Evolutionary conservation across 2,113 vertebrate species (phyloP), one percentile per base, ranked within the genome.

Genomic region (Pleuronectes platessa): DNA sequence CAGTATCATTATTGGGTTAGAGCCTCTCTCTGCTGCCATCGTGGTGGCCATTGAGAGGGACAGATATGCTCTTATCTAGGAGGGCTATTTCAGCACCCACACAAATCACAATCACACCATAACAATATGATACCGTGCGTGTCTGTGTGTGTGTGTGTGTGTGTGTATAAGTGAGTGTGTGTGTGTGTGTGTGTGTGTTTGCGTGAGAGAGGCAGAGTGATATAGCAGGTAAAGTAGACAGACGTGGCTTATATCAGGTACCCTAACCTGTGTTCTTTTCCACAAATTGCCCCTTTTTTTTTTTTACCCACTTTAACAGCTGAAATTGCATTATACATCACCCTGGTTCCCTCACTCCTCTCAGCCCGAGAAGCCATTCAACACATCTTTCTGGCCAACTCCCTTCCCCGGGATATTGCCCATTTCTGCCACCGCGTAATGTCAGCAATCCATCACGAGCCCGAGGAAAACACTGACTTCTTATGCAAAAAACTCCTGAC

Each of bases 51-150:
- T 88, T 84, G 74, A 88, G 89, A 72, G 86, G 84, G 87, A 90
- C 85, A 85, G 88, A 92, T 89, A 90, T 68, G 88, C 88, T 92
- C 86, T 92, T 90, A 91, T 91, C 89, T 86, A 66, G 63, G 82
- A 79, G 77, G 81, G 84, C 83, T 88, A 89, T 91, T 90, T 92
- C 87, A 86, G 85, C 86, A 81, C 85, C 85, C 78, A 84, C 84
- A 91, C 88, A 84, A 89, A 87, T 89, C 86, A 82, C 78, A 84
- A 75, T 89, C 90, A 80, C 86, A 83, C 84, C 64, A 49, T 74
- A 88, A 88, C 79, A 89, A 90, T 88, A 88, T 79, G 71, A 71
- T 66, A 42, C 68, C 14, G 61, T 35, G 21, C 11, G 27, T 74
- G 68, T 60, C 66, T 69, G 53, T 24, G 23, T n/a, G 59, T 61